Percentiles rank a stretch among this genome's conserved stretches.
Evolutionary conservation across 2,888 invertebrate genomes (phyloP).

Genomic region (Acronicta alni): DNA sequence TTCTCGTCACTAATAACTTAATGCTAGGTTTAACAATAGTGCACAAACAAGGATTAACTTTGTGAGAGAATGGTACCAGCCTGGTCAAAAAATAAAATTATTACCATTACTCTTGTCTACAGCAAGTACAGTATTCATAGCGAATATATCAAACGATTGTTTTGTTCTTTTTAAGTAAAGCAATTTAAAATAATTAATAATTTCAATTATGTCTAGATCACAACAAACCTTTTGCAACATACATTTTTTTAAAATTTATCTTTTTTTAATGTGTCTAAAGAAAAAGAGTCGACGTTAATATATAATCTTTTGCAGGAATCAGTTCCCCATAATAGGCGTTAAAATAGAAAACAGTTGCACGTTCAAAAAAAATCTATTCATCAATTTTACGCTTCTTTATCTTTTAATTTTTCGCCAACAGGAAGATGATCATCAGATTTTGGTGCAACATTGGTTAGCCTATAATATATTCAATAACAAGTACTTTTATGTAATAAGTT

Average conservation of each 20-base stretch:
- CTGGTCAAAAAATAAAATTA: too few relatives aligned
- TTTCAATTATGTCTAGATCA: slow-evolving; percentile 22
- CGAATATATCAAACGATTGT: too few relatives aligned
- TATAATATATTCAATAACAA: not conserved
- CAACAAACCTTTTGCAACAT: slow-evolving; percentile 9
- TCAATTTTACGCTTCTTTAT: slow-evolving; percentile 69
- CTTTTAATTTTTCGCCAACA: slow-evolving; percentile 50
- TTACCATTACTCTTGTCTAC: too few relatives aligned
- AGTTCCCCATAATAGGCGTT: slow-evolving; percentile 73
- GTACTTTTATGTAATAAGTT: not conserved
- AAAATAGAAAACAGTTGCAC: slow-evolving; percentile 63
- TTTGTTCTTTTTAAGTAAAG: too few relatives aligned
- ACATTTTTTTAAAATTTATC: slow-evolving; percentile 7
- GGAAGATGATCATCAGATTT: slow-evolving; percentile 19
- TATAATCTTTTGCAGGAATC: slow-evolving; percentile 72
- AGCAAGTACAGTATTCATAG: too few relatives aligned
- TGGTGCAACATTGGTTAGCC: not conserved
- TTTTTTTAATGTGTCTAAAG: slow-evolving; percentile 54
- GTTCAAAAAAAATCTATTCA: slow-evolving; percentile 60
- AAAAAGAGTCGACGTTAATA: slow-evolving; percentile 59
- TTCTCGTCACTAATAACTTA: too few relatives aligned
- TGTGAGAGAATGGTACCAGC: too few relatives aligned
- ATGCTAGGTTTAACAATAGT: too few relatives aligned
- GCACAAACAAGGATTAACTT: too few relatives aligned
- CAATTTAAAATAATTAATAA: not conserved